Evolutionary conservation across 2,113 vertebrate species (phyloP).

Genomic region (Siniperca knerii): DNA sequence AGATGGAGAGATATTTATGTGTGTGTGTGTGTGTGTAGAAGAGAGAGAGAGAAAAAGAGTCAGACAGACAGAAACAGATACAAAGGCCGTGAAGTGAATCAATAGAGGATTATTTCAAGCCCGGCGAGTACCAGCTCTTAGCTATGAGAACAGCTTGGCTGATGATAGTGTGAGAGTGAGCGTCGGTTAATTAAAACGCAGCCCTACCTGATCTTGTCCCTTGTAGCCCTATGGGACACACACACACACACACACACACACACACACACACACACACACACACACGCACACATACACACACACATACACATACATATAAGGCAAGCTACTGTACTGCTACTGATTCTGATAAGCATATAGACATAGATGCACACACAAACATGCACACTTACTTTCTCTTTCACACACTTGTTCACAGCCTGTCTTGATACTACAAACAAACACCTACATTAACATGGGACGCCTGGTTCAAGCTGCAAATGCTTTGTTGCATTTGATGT

Average conservation of each 20-base stretch:
- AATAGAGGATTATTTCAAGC: slow-evolving; percentile 41
- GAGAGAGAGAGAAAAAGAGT: not conserved
- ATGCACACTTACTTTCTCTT: not conserved
- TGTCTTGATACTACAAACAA: not conserved
- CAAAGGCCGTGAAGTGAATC: slow-evolving; percentile 53
- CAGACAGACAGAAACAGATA: slow-evolving; percentile 20
- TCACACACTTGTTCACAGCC: not conserved
- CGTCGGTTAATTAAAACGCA: slow-evolving; percentile 64
- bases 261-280: not conserved
- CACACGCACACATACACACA: not conserved
- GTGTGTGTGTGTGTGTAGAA: not conserved
- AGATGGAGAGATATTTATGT: slow-evolving; percentile 19
- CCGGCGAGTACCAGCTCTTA: slow-evolving; percentile 26
- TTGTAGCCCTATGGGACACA: slow-evolving; percentile 3
- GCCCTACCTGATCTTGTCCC: slow-evolving; percentile 52
- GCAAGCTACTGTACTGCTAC: too few species aligned
- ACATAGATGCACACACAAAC: not conserved
- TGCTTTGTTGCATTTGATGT: not conserved
- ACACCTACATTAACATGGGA: not conserved
- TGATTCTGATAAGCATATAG: not conserved
- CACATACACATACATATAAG: not conserved
- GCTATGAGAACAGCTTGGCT: slow-evolving; percentile 29
- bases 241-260: not conserved
- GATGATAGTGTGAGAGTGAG: slow-evolving; percentile 45
- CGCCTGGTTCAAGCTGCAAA: not conserved